Percentiles rank a stretch among this genome's conserved stretches.
Evolutionary conservation across 2,797 vertebrate genomes (phyloP).

Genomic region (Anguilla obscura): DNA sequence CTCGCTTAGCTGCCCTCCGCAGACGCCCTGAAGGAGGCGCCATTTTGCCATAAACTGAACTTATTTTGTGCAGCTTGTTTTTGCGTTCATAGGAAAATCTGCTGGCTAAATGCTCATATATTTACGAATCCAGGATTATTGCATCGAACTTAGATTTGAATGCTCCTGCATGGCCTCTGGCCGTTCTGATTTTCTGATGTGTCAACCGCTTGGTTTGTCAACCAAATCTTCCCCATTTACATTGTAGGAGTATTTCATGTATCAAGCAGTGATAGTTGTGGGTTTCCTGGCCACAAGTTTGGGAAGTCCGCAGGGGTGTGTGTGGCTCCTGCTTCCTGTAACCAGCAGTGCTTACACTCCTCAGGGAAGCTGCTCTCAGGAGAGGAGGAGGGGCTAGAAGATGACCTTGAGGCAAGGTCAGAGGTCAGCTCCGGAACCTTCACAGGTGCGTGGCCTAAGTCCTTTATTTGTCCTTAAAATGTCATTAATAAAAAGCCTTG

Average conservation of each 20-base stretch:
- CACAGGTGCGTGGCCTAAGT: constrained; percentile 70
- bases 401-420: constrained; percentile 83
- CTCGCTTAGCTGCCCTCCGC: not conserved
- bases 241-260: not conserved
- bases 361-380: constrained; percentile 88
- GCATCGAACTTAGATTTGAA: not conserved
- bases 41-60: not conserved
- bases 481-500: not conserved
- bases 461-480: no score
- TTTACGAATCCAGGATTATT: not conserved
- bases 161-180: not conserved
- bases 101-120: no score
- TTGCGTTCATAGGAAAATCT: no score
- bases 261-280: not conserved
- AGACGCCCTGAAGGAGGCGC: not conserved
- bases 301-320: not conserved
- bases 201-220: not conserved
- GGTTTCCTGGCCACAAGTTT: not conserved
- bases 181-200: not conserved
- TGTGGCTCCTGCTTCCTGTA: not conserved
- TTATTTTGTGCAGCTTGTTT: not conserved
- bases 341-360: constrained; percentile 19
- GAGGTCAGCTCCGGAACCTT: constrained; percentile 82
- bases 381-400: constrained; percentile 90
- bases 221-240: not conserved